These are phyloP conservation scores for Oxygymnocypris stewartii DNA, from an alignment of 2,113 vertebrate species.

Conservation along the genomic window DNA sequence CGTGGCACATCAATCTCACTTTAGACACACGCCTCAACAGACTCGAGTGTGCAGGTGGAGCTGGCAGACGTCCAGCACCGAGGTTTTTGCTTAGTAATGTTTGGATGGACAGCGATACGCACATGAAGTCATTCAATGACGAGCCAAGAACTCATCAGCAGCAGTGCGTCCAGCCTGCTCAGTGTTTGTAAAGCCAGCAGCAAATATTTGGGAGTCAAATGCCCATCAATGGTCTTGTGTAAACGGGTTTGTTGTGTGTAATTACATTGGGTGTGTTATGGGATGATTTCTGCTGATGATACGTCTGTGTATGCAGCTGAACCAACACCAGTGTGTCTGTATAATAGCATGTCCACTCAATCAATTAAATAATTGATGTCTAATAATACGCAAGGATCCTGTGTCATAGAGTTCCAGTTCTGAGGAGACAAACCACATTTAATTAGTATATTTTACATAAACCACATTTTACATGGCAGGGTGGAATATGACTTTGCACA, in stretches of 20 bases:
- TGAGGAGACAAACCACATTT: neutral
- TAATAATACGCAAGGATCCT: neutral
- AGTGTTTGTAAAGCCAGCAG: slow-evolving; percentile 11
- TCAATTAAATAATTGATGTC: neutral
- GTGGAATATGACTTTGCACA: no score
- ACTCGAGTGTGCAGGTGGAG: neutral
- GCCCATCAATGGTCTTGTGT: neutral
- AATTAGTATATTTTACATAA: no score
- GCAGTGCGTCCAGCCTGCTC: neutral
- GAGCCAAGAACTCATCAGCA: neutral
- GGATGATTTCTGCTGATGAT: no score
- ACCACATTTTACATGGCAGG: no score
- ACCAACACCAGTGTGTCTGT: neutral
- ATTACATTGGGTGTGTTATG: neutral
- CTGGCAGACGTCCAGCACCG: neutral
- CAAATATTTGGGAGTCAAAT: slow-evolving; percentile 34
- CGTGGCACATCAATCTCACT: neutral
- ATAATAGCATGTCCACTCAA: neutral
- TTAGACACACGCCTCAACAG: no score
- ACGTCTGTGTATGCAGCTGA: no score
- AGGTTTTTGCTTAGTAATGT: neutral
- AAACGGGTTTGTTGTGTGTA: neutral
- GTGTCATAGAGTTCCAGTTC: neutral
- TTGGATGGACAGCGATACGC: neutral
- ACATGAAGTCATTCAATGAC: neutral